Base-by-base conservation (phyloP, 2,888 invertebrate genomes). In the Chrysolina oricalcia region DNA sequence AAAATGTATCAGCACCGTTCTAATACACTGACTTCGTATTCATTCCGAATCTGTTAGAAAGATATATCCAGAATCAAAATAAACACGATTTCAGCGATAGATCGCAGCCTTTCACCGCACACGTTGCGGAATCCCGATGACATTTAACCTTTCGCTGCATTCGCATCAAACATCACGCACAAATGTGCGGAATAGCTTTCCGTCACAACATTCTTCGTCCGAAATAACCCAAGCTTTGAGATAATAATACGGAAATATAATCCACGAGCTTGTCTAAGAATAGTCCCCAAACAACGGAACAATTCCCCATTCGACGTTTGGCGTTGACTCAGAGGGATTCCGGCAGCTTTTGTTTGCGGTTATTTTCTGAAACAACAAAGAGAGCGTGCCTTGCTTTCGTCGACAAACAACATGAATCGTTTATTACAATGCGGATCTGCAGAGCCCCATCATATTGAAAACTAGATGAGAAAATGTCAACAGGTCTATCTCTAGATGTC, bases 191-290 rank as follows among this genome's bases (percentile, higher is more conserved):
- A 59, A 59, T 59, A 27, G 15, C 27, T 27, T n/a, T 59, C 59
- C n/a, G 59, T 59, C 59, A 59, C 35, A 59, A 35, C 59, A 59
- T 59, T 59, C 59, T 35, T 0, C 27, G 59, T 35, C 10, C n/a
- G 35, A 59, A 59, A 59, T 59, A 59, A 59, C 27, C 59, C 9
- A 35, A 59, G 59, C 6, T 53, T 23, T 59, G 35, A 59, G 59
- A 59, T 59, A 59, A 59, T 59, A 59, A 35, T 59, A 59, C 59
- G 35, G 35, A 59, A 59, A 59, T n/a, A 35, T 59, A 27, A 27
- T 59, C 27, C 59, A 27, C 23, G 59, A 23, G 27, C 27, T 27
- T 17, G 59, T 59, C 59, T 59, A 27, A 27, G 27, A 59, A 59
- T 59, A 59, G 59, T 27, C 35, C 59, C 27, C 27, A 59, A 59